phyloP scores from a whole-genome alignment of 2,888 invertebrate species.

The Hemithea aestivaria region DNA sequence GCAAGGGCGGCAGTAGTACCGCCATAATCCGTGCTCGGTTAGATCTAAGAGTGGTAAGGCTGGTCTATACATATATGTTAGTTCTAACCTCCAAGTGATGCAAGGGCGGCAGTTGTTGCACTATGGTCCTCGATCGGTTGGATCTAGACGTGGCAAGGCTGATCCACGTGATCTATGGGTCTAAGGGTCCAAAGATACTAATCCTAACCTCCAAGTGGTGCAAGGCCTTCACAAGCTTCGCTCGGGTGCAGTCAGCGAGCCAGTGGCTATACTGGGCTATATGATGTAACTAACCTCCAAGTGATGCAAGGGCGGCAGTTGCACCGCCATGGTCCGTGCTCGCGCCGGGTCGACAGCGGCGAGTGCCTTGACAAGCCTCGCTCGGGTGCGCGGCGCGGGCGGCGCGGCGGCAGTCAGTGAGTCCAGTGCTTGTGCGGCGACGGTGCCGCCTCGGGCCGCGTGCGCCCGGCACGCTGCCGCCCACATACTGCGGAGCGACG shows the following conservation, averaged over 20 bases:
- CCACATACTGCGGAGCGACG: conserved; percentile 88
- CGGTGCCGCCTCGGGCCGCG: conserved; percentile 93
- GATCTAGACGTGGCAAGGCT: too few relatives aligned
- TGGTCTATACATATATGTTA: too few relatives aligned
- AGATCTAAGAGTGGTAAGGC: too few relatives aligned
- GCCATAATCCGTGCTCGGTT: too few relatives aligned
- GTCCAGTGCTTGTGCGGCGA: conserved; percentile 90
- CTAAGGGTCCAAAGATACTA: too few relatives aligned
- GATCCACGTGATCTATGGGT: too few relatives aligned
- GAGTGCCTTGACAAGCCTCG: conserved; percentile 95
- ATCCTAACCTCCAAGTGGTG: too few relatives aligned
- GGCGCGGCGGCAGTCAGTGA: conserved; percentile 83
- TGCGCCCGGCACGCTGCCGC: conserved; percentile 88
- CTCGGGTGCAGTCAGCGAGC: conserved; percentile 83
- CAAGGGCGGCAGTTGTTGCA: too few relatives aligned
- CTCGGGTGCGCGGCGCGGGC: conserved; percentile 87
- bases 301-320: conserved; percentile 54
- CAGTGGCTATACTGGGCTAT: conserved; percentile 86
- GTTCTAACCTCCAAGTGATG: too few relatives aligned
- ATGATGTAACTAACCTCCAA: too few relatives aligned
- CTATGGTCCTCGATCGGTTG: too few relatives aligned
- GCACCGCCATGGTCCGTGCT: conserved; percentile 81
- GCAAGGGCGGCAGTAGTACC: too few relatives aligned
- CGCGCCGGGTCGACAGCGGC: conserved; percentile 87
- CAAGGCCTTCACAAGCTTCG: conserved; percentile 95